Base-by-base conservation (phyloP, 1,140 invertebrate species). In the Anoplolepis gracilipes region DNA sequence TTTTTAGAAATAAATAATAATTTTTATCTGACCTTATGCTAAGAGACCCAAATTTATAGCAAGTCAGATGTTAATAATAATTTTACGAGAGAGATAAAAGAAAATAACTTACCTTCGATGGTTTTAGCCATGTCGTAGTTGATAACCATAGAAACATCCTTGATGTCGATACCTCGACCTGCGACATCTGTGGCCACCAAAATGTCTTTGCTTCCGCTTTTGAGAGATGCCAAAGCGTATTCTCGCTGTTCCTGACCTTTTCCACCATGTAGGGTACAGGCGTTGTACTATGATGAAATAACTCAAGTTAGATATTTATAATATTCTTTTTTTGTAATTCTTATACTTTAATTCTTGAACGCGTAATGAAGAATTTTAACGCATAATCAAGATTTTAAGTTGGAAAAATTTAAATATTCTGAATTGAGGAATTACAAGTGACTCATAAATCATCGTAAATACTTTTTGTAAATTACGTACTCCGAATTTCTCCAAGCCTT, bases 61-160 rank as follows among this genome's bases (percentile, higher is more conserved):
- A 13, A 70, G 4, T 25, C 10, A 19, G 6, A 33, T 62, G 16
- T 4, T 5, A n/a, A 22, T 65, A 65, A 65, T 39, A 3, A 69
- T 49, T 69, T 16, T 53, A 53, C 6, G 39, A 76, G 57, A 75
- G 49, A 79, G 62, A 46, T 72, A 11, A 85, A 65, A 78, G 53
- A 13, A 10, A 22, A 30, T 30, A 30, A 53, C 8, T 89, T 94
- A 97, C 97, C 97, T 96, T 99, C 99, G 93, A 99, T 99, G 70
- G 97, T 97, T 95, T 99, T 99, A 0, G 99, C 99, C 99, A 99
- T 99, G 94, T 99, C 99, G 90, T 99, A 99, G 95, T 99, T 99
- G 88, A 99, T 99, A 85, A 99, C 99, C 95, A 99, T 96, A 1
- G 98, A 99, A 0, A 99, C 99, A 95, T 99, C 99, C 94, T 99